Conservation (phyloP, 1,140 invertebrate species). For the Drosophila jambulina region DNA sequence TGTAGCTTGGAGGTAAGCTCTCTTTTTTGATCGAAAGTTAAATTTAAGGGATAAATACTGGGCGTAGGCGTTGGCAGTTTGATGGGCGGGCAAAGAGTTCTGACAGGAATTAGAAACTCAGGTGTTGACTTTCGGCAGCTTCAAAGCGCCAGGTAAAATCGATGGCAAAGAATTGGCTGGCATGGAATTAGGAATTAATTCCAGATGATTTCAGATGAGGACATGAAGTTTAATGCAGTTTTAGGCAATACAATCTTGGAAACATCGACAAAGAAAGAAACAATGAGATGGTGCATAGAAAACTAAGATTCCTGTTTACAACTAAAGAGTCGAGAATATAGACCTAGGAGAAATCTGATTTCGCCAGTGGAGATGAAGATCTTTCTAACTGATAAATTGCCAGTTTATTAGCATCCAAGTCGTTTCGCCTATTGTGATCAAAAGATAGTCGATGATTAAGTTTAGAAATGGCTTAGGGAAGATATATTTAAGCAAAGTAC, state of each 20-base stretch:
- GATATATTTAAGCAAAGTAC: neutral
- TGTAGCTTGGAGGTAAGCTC: no score
- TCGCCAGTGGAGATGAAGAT: conserved; percentile 36
- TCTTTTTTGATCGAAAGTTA: no score
- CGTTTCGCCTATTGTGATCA: conserved; percentile 46
- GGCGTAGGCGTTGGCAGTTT: neutral
- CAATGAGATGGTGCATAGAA: no score
- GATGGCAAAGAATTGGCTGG: conserved; percentile 24
- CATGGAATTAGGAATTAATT: conserved; percentile 20
- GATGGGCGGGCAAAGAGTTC: conserved; percentile 1
- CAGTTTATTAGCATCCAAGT: conserved; percentile 65
- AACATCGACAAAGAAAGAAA: neutral
- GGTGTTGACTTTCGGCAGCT: conserved; percentile 8
- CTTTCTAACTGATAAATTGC: conserved; percentile 48
- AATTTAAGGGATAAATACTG: no score
- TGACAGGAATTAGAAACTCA: conserved; percentile 21
- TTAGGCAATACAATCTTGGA: conserved; percentile 24
- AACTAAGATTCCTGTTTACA: neutral
- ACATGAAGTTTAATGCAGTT: conserved; percentile 24
- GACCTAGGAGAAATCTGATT: neutral
- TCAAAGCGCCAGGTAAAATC: neutral
- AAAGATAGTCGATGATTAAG: conserved; percentile 41
- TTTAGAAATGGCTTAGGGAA: conserved; percentile 57
- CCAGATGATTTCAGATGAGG: conserved; percentile 22
- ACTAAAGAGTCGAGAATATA: neutral